phyloP scores from a whole-genome alignment of 2,113 vertebrate genomes.

The Machaerirhynchus nigripectus region DNA sequence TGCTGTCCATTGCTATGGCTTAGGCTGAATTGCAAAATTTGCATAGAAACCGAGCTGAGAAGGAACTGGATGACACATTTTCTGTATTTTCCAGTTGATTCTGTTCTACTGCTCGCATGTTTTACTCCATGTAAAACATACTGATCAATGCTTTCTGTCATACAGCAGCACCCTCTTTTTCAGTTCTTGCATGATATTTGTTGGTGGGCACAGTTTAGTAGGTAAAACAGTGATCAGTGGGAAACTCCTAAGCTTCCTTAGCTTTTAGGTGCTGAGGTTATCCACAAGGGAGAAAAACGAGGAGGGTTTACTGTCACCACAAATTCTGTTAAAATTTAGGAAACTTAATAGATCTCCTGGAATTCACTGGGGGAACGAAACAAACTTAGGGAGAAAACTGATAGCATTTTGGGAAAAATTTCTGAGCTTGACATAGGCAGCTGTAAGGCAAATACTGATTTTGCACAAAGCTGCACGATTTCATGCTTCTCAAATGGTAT shows the following conservation, averaged over 20 bases:
- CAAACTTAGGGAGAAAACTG: background rate
- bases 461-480: background rate
- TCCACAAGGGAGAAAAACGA: background rate
- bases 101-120: background rate
- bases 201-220: background rate
- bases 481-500: background rate
- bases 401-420: background rate
- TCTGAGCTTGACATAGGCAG: background rate
- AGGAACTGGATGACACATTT: background rate
- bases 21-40: background rate
- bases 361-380: background rate
- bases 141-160: background rate
- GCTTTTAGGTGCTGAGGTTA: background rate
- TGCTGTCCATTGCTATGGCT: background rate
- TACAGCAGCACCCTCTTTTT: background rate
- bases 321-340: background rate
- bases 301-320: background rate
- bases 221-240: background rate
- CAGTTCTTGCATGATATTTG: background rate
- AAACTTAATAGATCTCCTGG: background rate
- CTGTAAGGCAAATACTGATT: background rate
- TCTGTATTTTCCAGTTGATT: background rate
- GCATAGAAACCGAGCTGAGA: background rate
- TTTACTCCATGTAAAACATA: background rate
- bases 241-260: background rate